Evolutionary conservation across 2,888 invertebrate genomes (phyloP).

Genomic region (Tenthredo distinguenda): DNA sequence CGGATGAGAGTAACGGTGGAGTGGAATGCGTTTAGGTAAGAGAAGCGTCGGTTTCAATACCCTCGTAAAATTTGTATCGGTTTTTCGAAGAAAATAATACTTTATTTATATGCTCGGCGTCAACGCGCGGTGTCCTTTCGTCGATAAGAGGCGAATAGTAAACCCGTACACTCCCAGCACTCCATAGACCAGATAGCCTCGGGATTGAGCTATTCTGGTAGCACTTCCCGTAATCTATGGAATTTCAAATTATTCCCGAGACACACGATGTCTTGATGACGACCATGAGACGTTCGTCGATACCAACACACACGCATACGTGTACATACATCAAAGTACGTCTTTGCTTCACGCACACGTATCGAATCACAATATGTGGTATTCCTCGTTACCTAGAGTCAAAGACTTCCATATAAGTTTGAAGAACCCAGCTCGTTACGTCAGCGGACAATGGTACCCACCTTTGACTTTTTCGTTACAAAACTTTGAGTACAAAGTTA

Average conservation of each 20-base stretch:
- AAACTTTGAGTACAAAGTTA: conserved; percentile 45
- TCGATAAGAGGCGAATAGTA: conserved; percentile 35
- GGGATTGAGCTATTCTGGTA: conserved; percentile 49
- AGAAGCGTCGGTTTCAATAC: conserved; percentile 9
- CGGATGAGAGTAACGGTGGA: neutral
- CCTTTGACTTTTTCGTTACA: neutral
- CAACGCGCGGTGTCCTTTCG: conserved; percentile 31
- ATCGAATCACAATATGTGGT: neutral
- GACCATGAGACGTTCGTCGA: neutral
- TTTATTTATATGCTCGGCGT: conserved; percentile 23
- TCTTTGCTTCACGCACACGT: neutral
- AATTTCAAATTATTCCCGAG: conserved; percentile 42
- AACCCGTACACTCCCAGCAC: neutral
- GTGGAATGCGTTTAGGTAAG: conserved; percentile 46
- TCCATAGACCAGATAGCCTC: conserved; percentile 19
- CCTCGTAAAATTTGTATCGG: conserved; percentile 50
- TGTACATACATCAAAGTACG: too few relatives aligned
- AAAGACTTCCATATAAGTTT: neutral
- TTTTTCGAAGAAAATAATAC: conserved; percentile 43
- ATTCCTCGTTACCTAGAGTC: neutral
- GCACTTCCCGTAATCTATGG: conserved; percentile 50
- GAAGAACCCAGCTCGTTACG: neutral
- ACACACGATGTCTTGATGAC: conserved; percentile 32
- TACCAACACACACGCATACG: neutral
- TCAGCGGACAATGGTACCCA: neutral